Evolutionary conservation across 1,140 invertebrate species (phyloP).

Genomic region (Atta texana): DNA sequence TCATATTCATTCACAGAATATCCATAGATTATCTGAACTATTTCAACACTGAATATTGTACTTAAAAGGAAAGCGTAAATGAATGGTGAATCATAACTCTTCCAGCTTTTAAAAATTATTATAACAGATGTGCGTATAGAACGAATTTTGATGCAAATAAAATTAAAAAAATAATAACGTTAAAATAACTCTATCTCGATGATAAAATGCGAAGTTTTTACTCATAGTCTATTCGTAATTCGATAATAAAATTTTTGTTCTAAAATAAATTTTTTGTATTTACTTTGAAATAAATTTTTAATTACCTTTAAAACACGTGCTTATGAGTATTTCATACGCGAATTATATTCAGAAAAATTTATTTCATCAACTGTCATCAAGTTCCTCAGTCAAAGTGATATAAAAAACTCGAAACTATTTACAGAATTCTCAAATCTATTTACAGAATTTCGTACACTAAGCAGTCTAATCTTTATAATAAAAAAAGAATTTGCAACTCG

Average conservation of each 20-base stretch:
- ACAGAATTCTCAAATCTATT: no score
- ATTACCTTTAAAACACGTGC: background rate
- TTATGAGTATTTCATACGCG: background rate
- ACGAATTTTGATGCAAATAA: background rate
- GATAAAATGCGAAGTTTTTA: background rate
- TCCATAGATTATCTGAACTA: background rate
- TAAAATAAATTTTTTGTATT: background rate
- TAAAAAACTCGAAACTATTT: background rate
- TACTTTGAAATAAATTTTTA: background rate
- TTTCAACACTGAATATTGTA: background rate
- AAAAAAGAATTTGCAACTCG: background rate
- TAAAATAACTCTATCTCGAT: background rate
- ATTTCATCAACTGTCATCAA: background rate
- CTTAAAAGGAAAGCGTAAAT: constrained; percentile 1
- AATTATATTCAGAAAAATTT: background rate
- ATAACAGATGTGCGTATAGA: background rate
- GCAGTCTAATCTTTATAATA: background rate
- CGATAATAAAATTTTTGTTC: background rate
- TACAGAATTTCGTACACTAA: background rate
- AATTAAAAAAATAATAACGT: background rate
- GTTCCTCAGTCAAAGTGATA: background rate
- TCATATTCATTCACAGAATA: background rate
- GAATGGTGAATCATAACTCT: constrained; percentile 2
- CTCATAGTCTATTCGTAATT: background rate
- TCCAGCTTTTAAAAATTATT: constrained; percentile 27